Base-by-base conservation (phyloP, 1,140 invertebrate genomes). In the Euglossa dilemma region DNA sequence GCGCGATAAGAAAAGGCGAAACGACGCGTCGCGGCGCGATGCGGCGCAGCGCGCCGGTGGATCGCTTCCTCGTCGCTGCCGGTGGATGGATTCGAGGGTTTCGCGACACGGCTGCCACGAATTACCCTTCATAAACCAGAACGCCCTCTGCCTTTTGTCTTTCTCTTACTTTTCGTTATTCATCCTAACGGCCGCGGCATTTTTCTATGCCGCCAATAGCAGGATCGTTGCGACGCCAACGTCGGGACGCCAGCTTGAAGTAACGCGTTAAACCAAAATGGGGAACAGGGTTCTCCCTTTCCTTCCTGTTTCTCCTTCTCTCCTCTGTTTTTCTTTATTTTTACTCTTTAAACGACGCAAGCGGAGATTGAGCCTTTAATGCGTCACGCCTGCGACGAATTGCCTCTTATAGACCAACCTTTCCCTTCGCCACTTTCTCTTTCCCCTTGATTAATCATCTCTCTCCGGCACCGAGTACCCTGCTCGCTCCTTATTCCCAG, bases 351-450 rank as follows among this genome's bases (percentile, higher is more conserved):
- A 77, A 74, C 66, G 67, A 18, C 56, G 45, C 56, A 59, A 56
- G 57, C 28, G 50, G 66, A 75, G 87, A 77, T 80, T 63, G 54
- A 86, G 81, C 28, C 63, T 63, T 86, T 76, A 80, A 86, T 84
- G 80, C 78, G 87, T 86, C 76, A 80, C 66, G 80, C 45, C 80
- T 87, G 88, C 83, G 73, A 87, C 75, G 67, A 82, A 90, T 86
- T 87, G 80, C 73, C 76, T 89, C 83, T 87, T 84, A 87, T 77
- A 82, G 74, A 87, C 73, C 77, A 74, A 80, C 63, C 66, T 66
- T 75, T 81, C 28, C 75, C 50, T 28, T 54, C 5, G 36, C 63
- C 25, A 52, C 56, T 83, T 70, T 71, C 47, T 56, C 71, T 57
- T 20, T 54, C 50, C n/a, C 28, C 69, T 47, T 66, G 59, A 78